Percentiles rank a stretch among this genome's conserved stretches.
These are phyloP conservation scores for Drosophila equinoxialis DNA, from an alignment of 1,140 invertebrate species.

Conservation along the genomic window DNA sequence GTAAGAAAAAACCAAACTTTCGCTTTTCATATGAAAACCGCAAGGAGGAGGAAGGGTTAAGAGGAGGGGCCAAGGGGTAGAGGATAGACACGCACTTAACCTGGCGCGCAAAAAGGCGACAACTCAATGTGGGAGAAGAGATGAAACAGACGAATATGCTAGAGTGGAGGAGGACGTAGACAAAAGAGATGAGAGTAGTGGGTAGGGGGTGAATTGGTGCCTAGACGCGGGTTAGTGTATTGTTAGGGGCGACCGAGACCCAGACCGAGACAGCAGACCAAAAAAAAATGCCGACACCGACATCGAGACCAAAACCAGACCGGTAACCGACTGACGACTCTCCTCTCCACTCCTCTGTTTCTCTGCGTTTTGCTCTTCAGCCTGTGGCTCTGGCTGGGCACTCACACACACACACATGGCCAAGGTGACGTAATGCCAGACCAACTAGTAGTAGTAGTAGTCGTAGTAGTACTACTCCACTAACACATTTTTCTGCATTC, in stretches of 20 bases:
- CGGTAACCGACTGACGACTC: constrained; percentile 22
- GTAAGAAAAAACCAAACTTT: constrained; percentile 26
- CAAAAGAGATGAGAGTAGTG: not conserved
- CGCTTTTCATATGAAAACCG: not conserved
- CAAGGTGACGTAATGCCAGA: constrained; percentile 82
- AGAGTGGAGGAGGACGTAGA: not conserved
- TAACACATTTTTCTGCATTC: constrained; percentile 83
- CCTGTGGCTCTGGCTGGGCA: constrained; percentile 9
- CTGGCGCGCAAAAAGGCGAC: not conserved
- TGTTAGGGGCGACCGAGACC: constrained; percentile 62
- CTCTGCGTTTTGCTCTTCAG: not conserved
- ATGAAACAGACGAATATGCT: not conserved
- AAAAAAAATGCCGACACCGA: constrained; percentile 48
- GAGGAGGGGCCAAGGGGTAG: not conserved
- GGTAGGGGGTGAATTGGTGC: not conserved
- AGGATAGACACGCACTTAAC: constrained; percentile 1
- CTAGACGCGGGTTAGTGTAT: constrained; percentile 9
- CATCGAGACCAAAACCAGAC: constrained; percentile 30
- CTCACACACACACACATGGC: constrained; percentile 37
- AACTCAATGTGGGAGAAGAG: not conserved
- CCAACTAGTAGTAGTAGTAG: constrained; percentile 9
- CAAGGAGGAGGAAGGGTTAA: not conserved
- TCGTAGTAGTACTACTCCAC: constrained; percentile 72
- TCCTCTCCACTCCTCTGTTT: too few relatives aligned
- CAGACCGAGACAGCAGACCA: constrained; percentile 46